Percentiles rank a stretch among this genome's conserved stretches.
phyloP scores from a whole-genome alignment of 2,797 vertebrate species.

The Myiotriccus ornatus region DNA sequence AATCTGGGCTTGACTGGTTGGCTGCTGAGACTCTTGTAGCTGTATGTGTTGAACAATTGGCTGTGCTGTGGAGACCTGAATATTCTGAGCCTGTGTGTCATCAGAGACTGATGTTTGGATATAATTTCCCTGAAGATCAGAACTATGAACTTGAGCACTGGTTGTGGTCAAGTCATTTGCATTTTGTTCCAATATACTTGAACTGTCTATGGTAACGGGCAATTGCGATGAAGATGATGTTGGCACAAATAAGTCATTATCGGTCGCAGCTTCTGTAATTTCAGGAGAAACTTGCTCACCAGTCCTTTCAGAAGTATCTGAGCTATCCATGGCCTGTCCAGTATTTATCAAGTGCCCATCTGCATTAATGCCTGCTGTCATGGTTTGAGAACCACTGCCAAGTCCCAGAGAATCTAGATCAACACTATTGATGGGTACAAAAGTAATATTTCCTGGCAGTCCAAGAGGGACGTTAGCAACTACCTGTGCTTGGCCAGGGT shows the following conservation, averaged over 20 bases:
- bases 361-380: constrained; percentile 95
- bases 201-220: constrained; percentile 86
- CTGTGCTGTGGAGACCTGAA: constrained; percentile 91
- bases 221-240: constrained; percentile 90
- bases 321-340: constrained; percentile 87
- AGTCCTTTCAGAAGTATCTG: constrained; percentile 88
- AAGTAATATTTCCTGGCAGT: constrained; percentile 97
- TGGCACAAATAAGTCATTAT: constrained; percentile 95
- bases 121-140: constrained; percentile 90
- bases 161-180: constrained; percentile 82
- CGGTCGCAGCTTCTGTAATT: constrained; percentile 87
- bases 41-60: constrained; percentile 89
- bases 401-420: constrained; percentile 98
- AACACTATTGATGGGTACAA: constrained; percentile 98
- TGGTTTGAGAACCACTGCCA: constrained; percentile 92
- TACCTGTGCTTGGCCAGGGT: constrained; percentile 95
- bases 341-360: constrained; percentile 95
- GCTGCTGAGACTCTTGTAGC: constrained; percentile 91
- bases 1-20: constrained; percentile 89
- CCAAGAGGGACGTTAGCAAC: constrained; percentile 96
- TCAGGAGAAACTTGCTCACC: constrained; percentile 89
- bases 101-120: constrained; percentile 84
- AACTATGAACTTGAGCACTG: constrained; percentile 86
- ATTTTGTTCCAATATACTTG: constrained; percentile 89
- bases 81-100: constrained; percentile 88